A percentile compares a stretch with the other conserved stretches of the same genome.
Conservation (phyloP, 2,113 vertebrate species). For the Rhinoptilus africanus region DNA sequence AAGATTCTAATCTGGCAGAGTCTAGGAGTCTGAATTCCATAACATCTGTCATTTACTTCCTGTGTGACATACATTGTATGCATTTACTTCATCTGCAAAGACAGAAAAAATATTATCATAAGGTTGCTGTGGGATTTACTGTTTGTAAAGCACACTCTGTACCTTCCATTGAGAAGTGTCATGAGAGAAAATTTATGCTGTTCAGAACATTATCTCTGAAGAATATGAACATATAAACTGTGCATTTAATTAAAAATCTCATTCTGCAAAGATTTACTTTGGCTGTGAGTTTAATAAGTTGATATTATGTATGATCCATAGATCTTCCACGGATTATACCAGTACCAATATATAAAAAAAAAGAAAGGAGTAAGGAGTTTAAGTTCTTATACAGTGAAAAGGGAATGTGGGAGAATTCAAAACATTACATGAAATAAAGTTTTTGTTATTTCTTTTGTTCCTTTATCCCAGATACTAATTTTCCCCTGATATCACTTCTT, state of each 20-base stretch:
- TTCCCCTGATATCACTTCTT: neutral
- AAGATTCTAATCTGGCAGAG: constrained; percentile 20
- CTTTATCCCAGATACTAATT: neutral
- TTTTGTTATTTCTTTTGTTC: neutral
- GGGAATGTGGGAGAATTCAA: neutral
- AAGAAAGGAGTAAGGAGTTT: neutral
- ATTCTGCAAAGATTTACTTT: neutral
- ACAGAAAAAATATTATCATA: neutral
- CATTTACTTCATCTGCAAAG: neutral
- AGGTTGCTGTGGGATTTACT: neutral
- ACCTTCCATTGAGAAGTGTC: neutral
- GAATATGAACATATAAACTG: neutral
- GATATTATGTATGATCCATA: neutral
- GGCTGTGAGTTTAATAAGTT: neutral
- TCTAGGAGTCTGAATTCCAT: neutral
- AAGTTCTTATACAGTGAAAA: neutral
- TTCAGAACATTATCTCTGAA: neutral
- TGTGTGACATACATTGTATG: neutral
- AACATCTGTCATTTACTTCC: neutral
- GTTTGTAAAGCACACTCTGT: neutral
- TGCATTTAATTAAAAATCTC: neutral
- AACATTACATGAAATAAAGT: neutral
- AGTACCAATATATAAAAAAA: neutral
- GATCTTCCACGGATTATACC: neutral
- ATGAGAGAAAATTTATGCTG: neutral